Evolutionary conservation across 2,888 invertebrate genomes (phyloP).

Genomic region (Drosophila neoperkinsi): DNA sequence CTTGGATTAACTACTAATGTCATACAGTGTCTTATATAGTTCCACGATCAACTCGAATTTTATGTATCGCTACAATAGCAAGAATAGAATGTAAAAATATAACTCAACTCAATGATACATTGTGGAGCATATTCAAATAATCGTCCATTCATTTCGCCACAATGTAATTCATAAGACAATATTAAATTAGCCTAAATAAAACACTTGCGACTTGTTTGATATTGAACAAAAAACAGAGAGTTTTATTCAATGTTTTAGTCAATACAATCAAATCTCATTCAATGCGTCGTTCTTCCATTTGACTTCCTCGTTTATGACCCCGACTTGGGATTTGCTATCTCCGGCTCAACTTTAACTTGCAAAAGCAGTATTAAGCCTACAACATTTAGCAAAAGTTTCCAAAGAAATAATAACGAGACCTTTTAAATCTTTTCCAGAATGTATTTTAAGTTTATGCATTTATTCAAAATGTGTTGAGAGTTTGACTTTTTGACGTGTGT

Average conservation of each 20-base stretch:
- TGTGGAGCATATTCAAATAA: neutral
- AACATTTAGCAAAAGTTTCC: neutral
- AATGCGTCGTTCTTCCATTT: too few species aligned
- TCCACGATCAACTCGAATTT: neutral
- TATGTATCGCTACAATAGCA: neutral
- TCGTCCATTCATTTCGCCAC: neutral
- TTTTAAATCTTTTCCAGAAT: neutral
- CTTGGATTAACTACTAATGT: neutral
- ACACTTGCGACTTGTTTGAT: neutral
- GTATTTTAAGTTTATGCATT: neutral
- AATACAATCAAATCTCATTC: neutral
- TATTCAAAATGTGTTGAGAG: constrained; percentile 19
- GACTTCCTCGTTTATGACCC: neutral
- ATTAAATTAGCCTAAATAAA: neutral
- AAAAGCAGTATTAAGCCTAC: neutral
- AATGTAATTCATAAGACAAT: neutral
- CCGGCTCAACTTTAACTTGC: neutral
- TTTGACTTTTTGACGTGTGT: constrained; percentile 3
- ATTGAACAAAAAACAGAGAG: neutral
- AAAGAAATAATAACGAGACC: neutral
- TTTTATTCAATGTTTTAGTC: neutral
- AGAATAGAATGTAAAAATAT: neutral
- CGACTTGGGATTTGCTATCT: neutral
- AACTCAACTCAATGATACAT: neutral
- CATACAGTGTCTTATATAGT: neutral